Percentiles rank a stretch among this genome's conserved stretches.
Evolutionary conservation across 2,113 vertebrate genomes (phyloP).

Genomic region (Silurus meridionalis): DNA sequence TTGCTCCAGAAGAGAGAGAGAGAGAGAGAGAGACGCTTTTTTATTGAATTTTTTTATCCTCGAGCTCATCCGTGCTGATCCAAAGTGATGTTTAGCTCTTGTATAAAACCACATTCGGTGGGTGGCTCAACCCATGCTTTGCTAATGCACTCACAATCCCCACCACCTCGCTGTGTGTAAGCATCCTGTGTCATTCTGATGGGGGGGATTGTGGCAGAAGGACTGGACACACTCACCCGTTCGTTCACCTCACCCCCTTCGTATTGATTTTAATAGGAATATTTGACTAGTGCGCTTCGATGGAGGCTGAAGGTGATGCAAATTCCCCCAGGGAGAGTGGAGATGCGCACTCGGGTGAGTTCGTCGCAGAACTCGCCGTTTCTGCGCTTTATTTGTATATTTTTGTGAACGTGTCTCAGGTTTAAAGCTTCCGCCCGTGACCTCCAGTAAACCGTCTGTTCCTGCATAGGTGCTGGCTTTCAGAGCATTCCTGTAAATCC

Average conservation of each 20-base stretch:
- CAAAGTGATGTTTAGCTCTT: slow-evolving; percentile 9
- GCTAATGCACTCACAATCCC: neutral
- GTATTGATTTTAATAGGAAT: neutral
- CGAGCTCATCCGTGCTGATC: neutral
- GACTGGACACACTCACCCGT: neutral
- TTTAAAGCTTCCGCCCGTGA: neutral
- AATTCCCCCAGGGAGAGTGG: slow-evolving; percentile 28
- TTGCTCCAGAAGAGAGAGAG: neutral
- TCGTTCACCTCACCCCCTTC: neutral
- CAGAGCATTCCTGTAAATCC: neutral
- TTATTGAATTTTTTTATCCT: slow-evolving; percentile 3
- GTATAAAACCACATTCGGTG: slow-evolving; percentile 23
- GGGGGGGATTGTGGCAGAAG: slow-evolving; percentile 5
- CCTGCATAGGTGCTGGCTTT: neutral
- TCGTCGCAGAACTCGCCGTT: neutral
- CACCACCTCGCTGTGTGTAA: neutral
- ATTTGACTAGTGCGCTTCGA: slow-evolving; percentile 18
- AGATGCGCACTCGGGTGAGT: slow-evolving; percentile 48
- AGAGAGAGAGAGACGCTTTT: neutral
- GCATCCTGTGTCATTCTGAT: neutral
- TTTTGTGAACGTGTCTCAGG: neutral
- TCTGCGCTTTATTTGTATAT: neutral
- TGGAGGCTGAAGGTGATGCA: slow-evolving; percentile 44
- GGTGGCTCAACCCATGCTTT: slow-evolving; percentile 15
- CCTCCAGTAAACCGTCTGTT: too few species aligned